Conservation (phyloP, 2,113 vertebrate species). For the Heterotilapia buettikoferi region DNA sequence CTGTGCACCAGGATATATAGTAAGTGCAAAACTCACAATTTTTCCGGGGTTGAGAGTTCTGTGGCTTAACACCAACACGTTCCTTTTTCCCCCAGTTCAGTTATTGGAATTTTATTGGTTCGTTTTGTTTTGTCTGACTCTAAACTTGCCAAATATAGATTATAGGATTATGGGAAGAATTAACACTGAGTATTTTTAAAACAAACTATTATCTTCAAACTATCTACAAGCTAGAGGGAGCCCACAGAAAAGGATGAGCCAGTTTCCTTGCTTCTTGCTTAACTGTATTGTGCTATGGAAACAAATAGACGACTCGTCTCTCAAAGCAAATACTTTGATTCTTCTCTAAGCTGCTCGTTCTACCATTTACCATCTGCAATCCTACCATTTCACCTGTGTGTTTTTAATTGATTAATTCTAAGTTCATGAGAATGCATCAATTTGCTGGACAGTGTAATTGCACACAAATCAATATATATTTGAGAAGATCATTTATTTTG, state of each 20-base stretch:
- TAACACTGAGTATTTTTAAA: background rate
- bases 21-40: slow-evolving; percentile 46
- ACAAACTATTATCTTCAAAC: background rate
- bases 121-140: background rate
- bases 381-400: background rate
- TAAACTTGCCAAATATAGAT: background rate
- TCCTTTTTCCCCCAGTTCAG: fast-evolving
- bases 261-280: background rate
- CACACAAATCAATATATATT: background rate
- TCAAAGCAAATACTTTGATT: background rate
- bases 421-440: background rate
- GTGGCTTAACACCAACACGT: background rate
- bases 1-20: slow-evolving; percentile 87
- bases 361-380: background rate
- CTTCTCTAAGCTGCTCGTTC: background rate
- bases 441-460: background rate
- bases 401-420: background rate
- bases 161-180: background rate
- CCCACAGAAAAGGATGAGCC: background rate
- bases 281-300: background rate
- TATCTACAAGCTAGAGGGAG: background rate
- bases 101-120: background rate
- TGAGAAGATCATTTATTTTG: background rate
- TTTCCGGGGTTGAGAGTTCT: background rate
- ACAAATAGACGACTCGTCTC: background rate